A percentile compares a stretch with the other conserved stretches of the same genome.
Conservation (phyloP, 2,888 invertebrate species). For the Myopa testacea region DNA sequence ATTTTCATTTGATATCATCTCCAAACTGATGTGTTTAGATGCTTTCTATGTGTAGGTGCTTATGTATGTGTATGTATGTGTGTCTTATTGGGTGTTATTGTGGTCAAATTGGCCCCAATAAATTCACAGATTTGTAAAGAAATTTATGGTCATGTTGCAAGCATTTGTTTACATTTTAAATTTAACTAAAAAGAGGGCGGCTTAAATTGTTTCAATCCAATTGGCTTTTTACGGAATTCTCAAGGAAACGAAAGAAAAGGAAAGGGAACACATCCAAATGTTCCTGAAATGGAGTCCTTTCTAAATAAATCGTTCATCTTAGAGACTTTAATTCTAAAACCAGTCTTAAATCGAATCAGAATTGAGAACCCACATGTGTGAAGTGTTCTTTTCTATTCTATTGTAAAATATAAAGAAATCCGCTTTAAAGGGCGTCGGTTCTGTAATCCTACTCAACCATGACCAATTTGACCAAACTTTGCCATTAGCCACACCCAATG, state of each 20-base stretch:
- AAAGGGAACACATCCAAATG: not conserved
- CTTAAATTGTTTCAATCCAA: not conserved
- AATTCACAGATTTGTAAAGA: not conserved
- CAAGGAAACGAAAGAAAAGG: not conserved
- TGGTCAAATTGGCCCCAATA: constrained; percentile 21
- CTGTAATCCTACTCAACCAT: too few relatives aligned
- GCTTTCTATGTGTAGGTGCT: constrained; percentile 9
- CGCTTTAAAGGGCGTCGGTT: too few relatives aligned
- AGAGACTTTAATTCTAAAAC: too few relatives aligned
- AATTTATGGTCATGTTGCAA: constrained; percentile 8
- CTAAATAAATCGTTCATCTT: too few relatives aligned
- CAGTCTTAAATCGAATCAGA: too few relatives aligned
- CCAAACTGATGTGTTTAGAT: not conserved
- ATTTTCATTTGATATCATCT: constrained; percentile 23
- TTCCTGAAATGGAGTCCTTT: too few relatives aligned
- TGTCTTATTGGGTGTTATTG: not conserved
- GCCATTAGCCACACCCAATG: not conserved
- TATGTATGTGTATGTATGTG: constrained; percentile 24
- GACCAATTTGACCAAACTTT: not conserved
- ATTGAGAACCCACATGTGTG: too few relatives aligned
- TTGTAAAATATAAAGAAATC: too few relatives aligned
- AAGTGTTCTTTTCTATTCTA: too few relatives aligned
- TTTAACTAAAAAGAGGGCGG: not conserved
- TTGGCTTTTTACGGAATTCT: too few relatives aligned
- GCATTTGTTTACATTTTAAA: constrained; percentile 6